Evolutionary conservation across 2,888 invertebrate genomes (phyloP).

Genomic region (Himalopsyche kuldschensis): DNA sequence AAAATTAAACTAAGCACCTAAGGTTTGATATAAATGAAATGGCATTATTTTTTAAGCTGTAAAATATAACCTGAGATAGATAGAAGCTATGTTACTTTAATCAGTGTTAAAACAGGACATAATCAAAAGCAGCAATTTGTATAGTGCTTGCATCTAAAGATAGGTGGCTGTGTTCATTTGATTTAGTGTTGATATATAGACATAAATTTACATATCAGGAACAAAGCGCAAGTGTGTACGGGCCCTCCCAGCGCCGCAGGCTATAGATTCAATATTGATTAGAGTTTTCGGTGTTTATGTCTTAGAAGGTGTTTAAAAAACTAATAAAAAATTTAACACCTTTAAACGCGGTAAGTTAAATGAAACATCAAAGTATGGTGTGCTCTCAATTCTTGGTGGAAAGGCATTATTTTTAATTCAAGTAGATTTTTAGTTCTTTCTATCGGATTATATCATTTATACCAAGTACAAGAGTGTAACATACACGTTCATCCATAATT

Average conservation of each 20-base stretch:
- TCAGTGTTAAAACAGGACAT: not conserved
- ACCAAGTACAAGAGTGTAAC: too few relatives aligned
- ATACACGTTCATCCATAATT: too few relatives aligned
- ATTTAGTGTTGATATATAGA: not conserved
- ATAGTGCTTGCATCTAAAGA: not conserved
- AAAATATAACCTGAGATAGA: not conserved
- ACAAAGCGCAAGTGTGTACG: not conserved
- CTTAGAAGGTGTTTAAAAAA: not conserved
- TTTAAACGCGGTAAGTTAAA: too few relatives aligned
- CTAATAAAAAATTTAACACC: too few relatives aligned
- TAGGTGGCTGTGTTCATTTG: not conserved
- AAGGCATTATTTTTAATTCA: too few relatives aligned
- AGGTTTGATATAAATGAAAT: too few relatives aligned
- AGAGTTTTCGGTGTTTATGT: not conserved
- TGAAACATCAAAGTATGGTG: too few relatives aligned
- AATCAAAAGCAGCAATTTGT: not conserved
- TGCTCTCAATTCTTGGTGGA: too few relatives aligned
- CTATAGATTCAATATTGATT: not conserved
- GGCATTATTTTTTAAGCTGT: too few relatives aligned
- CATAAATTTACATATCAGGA: not conserved
- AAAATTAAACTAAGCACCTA: too few relatives aligned
- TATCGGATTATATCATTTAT: too few relatives aligned
- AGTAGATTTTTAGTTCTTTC: too few relatives aligned
- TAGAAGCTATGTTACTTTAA: not conserved
- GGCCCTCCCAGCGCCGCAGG: not conserved